Base-by-base conservation (phyloP, 2,113 vertebrate species). In the Heloderma charlesbogerti region DNA sequence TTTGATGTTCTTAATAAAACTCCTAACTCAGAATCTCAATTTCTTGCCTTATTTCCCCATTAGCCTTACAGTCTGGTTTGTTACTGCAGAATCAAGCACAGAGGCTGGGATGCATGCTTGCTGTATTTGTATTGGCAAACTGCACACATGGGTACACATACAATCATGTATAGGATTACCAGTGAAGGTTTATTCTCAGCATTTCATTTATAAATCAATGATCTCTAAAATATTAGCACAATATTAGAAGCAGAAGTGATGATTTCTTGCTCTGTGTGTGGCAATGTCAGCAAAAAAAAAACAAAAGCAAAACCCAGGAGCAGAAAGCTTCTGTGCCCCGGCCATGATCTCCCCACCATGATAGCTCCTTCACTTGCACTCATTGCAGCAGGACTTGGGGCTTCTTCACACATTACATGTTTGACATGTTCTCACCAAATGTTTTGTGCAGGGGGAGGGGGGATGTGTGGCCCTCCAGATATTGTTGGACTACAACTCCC, bases 151-250 rank as follows among this genome's bases (percentile, higher is more conserved):
- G 29, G 0, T 40, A n/a, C 43, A 66, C 78, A 1, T 31, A 71
- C 10, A n/a, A 86, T 84, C 37, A 18, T 43, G 0, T 51, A 66
- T 10, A 81, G 25, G 88, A 31, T 78, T 1, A 57, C 22, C 60
- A 2, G 0, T 0, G 4, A 72, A 89, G 0, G 13, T 60, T 81
- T 51, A 45, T 60, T 93, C 93, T 54, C 29, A 88, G 0, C 0
- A 1, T 6, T 91, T 85, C 9, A 25, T 37, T 67, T 40, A 43
- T 80, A 91, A 92, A 93, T 1, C 31, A 86, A 31, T 60, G 71
- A 92, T 91, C 84, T 94, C 84, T 94, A 92, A 92, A 89, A 90
- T 3, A 48, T 0, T 0, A 3, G 29, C 66, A 9, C 0, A 4
- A 31, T 29, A 0, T 18, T 34, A 1, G 45, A 84, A 81, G n/a